A percentile compares a stretch with the other conserved stretches of the same genome.
phyloP scores from a whole-genome alignment of 2,888 invertebrate species.

The Eulithis testata region DNA sequence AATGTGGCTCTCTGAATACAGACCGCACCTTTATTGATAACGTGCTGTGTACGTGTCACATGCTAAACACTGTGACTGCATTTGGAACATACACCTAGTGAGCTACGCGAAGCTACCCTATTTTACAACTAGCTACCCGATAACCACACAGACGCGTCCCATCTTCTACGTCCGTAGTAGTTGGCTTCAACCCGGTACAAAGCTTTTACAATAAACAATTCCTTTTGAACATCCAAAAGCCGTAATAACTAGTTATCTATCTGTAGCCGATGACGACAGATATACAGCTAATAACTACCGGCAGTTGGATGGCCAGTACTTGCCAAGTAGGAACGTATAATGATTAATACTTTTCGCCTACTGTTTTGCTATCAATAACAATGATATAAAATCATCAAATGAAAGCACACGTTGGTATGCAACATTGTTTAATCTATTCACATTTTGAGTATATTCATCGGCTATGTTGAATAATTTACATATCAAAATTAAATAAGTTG shows the following conservation, averaged over 20 bases:
- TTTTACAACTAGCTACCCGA: conserved; percentile 57
- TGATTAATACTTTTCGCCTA: not conserved
- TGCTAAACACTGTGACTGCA: conserved; percentile 74
- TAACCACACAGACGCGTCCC: conserved; percentile 67
- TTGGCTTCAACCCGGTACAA: conserved; percentile 34
- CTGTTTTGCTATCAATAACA: not conserved
- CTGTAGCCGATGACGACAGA: not conserved
- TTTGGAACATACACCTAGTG: conserved; percentile 63
- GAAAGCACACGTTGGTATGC: not conserved
- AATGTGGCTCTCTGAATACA: conserved; percentile 70
- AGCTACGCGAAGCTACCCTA: conserved; percentile 71
- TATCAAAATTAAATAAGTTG: not conserved
- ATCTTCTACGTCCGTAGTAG: conserved; percentile 56
- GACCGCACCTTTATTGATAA: conserved; percentile 47
- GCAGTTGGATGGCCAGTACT: not conserved
- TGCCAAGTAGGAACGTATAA: not conserved
- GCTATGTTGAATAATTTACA: not conserved
- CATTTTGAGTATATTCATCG: not conserved
- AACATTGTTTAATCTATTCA: not conserved
- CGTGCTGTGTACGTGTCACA: conserved; percentile 52
- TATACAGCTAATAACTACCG: not conserved
- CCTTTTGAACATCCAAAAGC: not conserved
- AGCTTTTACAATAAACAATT: conserved; percentile 33
- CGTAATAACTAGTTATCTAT: not conserved
- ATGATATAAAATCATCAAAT: not conserved